Evolutionary conservation across 2,888 invertebrate species (phyloP).

Genomic region (Chrysomela aeneicollis): DNA sequence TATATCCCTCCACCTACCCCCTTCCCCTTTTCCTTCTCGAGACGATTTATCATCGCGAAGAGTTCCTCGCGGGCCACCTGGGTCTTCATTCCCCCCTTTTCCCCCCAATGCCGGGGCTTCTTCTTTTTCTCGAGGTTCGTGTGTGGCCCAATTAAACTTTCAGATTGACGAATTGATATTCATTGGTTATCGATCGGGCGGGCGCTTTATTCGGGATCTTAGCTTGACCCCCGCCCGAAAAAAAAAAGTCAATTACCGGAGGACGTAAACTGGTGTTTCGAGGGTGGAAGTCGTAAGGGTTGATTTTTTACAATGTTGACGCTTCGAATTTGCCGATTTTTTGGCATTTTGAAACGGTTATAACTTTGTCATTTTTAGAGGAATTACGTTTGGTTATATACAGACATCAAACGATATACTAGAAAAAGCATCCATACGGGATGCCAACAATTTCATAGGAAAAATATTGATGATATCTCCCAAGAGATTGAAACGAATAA

Average conservation of each 20-base stretch:
- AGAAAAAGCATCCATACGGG: no score
- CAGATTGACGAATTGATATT: conserved; percentile 17
- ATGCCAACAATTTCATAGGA: no score
- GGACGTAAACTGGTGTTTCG: no score
- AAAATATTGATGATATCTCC: no score
- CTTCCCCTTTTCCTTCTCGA: background rate
- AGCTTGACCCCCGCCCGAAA: background rate
- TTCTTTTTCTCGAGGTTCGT: conserved; percentile 6
- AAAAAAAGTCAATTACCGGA: background rate
- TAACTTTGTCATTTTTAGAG: no score
- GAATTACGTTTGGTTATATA: no score
- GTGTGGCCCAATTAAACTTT: conserved; percentile 31
- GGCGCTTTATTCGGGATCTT: background rate
- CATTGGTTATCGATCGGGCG: background rate
- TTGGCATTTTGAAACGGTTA: no score
- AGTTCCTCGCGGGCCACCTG: conserved; percentile 47
- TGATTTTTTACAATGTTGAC: no score
- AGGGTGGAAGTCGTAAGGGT: no score
- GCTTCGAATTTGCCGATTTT: no score
- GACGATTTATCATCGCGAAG: conserved; percentile 49
- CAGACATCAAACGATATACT: no score
- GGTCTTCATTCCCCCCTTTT: conserved; percentile 34
- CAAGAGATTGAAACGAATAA: no score
- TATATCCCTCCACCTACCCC: conserved; percentile 37
- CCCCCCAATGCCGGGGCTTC: conserved; percentile 14